Base-by-base conservation (phyloP, 2,797 vertebrate species). In the Streptopelia turtur region DNA sequence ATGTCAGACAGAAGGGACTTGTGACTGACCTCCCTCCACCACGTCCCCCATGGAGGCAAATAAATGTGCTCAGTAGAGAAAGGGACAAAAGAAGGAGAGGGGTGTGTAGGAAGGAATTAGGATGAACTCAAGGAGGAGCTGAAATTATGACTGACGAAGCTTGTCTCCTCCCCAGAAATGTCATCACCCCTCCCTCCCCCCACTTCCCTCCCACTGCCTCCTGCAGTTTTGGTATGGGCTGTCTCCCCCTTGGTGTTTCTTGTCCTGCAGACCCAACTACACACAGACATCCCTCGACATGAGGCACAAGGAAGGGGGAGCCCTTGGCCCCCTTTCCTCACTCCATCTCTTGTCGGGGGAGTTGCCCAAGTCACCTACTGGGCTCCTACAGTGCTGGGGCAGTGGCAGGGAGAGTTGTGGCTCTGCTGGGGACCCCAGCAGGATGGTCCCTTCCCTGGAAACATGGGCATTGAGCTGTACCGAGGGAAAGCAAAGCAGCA, bases 261-360 rank as follows among this genome's bases (percentile, higher is more conserved):
- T 65, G 43, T 52, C 30, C 74, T 83, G 45, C 86, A 79, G 66
- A 23, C 45, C 5, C 4, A 9, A 18, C 35, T 49, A 25, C 24
- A 61, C 3, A 8, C 21, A 66, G 52, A 87, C 65, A 78, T 53
- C 39, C 23, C 30, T 47, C 18, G 2, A 35, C n/a, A 25, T 6
- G 7, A 23, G 31, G 8, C 39, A 55, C 20, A 55, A 61, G 52
- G 13, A 0, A 0, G 9, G 30, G 17, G 15, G 6, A 52, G 18
- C 2, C 9, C 23, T 17, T 20, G 28, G 12, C 37, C 15, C 7
- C 15, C 10, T 45, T 45, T 64, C 52, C 25, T 7, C n/a, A 24
- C 35, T 43, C 23, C 17, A 30, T 9, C 37, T 50, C n/a, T 70
- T 53, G 22, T 21, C 15, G 8, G 9, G 25, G 27, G 23, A 43